Percentiles rank a stretch among this genome's conserved stretches.
phyloP scores from a whole-genome alignment of 2,888 invertebrate species.

The Willowsia nigromaculata region DNA sequence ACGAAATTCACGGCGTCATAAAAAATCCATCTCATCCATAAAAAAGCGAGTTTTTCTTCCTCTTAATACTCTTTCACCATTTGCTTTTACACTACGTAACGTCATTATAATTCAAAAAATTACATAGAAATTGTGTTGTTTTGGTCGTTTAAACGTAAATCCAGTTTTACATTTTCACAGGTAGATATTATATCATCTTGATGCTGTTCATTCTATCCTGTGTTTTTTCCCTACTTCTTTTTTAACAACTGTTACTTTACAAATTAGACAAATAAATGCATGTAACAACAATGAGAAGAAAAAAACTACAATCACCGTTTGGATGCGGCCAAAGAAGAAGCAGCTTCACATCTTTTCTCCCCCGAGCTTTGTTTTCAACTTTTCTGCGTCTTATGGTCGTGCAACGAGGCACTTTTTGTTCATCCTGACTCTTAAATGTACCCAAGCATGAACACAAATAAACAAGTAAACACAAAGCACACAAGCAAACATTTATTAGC shows the following conservation, averaged over 20 bases:
- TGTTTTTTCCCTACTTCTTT: not conserved
- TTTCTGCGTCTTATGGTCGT: conserved; percentile 11
- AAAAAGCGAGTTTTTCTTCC: not conserved
- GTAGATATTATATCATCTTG: too few relatives aligned
- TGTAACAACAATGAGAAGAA: not conserved
- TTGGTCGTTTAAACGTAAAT: too few relatives aligned
- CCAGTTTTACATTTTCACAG: too few relatives aligned
- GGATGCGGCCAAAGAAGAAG: not conserved
- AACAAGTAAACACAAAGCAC: not conserved
- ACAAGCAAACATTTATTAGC: too few relatives aligned
- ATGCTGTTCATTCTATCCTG: too few relatives aligned
- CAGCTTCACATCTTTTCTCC: not conserved
- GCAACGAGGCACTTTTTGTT: conserved; percentile 43
- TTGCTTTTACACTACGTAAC: too few relatives aligned
- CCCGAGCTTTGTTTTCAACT: not conserved
- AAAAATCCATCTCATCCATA: not conserved
- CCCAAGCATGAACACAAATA: conserved; percentile 12
- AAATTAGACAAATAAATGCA: not conserved
- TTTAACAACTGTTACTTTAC: not conserved
- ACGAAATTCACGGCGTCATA: too few relatives aligned
- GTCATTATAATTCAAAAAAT: too few relatives aligned
- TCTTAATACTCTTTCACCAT: too few relatives aligned
- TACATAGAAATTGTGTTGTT: too few relatives aligned
- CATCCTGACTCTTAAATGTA: conserved; percentile 8
- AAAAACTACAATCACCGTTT: conserved; percentile 3